Evolutionary conservation across 2,113 vertebrate genomes (phyloP).

Genomic region (Rhea pennata): DNA sequence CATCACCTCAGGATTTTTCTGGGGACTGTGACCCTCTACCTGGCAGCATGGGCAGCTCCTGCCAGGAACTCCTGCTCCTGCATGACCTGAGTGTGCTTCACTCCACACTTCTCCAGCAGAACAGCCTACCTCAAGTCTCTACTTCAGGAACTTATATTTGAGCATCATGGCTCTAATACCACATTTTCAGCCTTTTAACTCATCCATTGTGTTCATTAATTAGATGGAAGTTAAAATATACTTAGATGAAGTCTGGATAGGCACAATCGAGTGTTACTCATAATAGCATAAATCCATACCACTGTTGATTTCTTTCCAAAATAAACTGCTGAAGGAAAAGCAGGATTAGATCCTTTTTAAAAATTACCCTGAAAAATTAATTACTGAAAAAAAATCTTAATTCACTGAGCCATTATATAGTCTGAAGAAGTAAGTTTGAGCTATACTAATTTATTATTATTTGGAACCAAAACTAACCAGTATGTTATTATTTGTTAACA

Average conservation of each 20-base stretch:
- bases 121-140: not conserved
- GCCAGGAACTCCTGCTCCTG: not conserved
- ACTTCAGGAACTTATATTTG: not conserved
- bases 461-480: not conserved
- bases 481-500: slow-evolving; percentile 1
- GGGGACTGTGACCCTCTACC: rapidly evolving
- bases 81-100: rapidly evolving
- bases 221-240: not conserved
- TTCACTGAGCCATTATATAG: not conserved
- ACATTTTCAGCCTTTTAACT: not conserved
- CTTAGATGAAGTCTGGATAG: not conserved
- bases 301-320: not conserved
- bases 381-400: not conserved
- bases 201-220: not conserved
- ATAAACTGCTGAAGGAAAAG: not conserved
- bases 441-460: slow-evolving; percentile 25
- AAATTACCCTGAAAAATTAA: not conserved
- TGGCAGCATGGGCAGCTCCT: not conserved
- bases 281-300: not conserved
- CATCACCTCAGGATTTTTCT: no score
- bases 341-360: not conserved
- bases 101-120: not conserved
- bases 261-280: not conserved
- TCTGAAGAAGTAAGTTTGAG: not conserved
- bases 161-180: not conserved